Base-by-base conservation (phyloP, 2,888 invertebrate species). In the Pammene aurita region DNA sequence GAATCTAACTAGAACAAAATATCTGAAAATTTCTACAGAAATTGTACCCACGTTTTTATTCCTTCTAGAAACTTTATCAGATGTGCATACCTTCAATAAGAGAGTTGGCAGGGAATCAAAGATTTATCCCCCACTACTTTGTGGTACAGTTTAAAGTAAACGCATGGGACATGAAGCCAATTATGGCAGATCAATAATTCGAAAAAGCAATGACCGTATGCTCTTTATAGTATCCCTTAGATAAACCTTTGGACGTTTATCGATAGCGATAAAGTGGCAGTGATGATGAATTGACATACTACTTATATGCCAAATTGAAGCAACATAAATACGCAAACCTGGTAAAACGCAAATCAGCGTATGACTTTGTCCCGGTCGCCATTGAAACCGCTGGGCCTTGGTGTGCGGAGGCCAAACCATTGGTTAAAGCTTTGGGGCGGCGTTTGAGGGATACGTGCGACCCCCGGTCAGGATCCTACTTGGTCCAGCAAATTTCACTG, bases 101-200 rank as follows among this genome's bases (percentile, higher is more conserved):
- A 57, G 57, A 58, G 44, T 64, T 68, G 68, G 57, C 68, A 64
- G 50, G 57, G 52, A 54, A 63, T 68, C 68, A 68, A 68, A 63
- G 44, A 64, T 68, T 63, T 57, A 58, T 64, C 52, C 16, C 6
- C 38, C 7, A 44, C 44, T 38, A 58, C 58, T 66, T 52, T 16
- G 34, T 57, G 35, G 67, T 42, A 50, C 35, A 48, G 62, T 50
- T 62, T 67, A 50, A 56, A 62, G 48, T 26, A 34, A 44, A 54
- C 35, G 35, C 61, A 48, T 35, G 35, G 52, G 26, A 56, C 62
- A 18, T 54, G 34, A 44, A 62, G 38, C 56, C 67, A 67, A 60
- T 62, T 42, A 58, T 42, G 41, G 61, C 14, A 62, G 46, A 55
- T 50, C 44, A 52, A 44, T 63, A 57, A 44, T 58, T 60, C 52